Conservation (phyloP, 2,113 vertebrate species). For the Addax nasomaculatus region DNA sequence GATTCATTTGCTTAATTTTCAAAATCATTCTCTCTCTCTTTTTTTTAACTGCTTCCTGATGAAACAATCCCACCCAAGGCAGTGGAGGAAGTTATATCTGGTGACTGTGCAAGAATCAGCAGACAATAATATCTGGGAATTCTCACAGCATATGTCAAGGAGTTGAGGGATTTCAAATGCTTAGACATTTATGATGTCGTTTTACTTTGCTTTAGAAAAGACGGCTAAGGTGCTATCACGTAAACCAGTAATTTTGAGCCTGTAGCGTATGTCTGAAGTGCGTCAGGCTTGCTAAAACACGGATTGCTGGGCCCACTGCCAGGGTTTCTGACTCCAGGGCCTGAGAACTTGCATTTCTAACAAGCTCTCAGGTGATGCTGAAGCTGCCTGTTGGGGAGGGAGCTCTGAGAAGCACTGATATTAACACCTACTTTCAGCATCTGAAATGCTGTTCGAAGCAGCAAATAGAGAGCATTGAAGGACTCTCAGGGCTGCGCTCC, state of each 20-base stretch:
- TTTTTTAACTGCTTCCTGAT: neutral
- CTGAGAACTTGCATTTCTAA: neutral
- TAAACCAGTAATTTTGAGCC: neutral
- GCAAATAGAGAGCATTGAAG: neutral
- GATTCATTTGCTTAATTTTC: neutral
- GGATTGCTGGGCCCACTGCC: neutral
- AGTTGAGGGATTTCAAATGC: conserved; percentile 16
- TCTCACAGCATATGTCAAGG: neutral
- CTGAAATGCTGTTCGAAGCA: neutral
- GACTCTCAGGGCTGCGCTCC: neutral
- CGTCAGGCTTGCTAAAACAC: neutral
- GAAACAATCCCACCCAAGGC: neutral
- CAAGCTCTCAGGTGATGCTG: neutral
- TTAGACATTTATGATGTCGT: neutral
- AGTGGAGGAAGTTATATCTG: neutral
- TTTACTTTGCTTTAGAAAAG: conserved; percentile 23
- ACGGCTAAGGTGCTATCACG: neutral
- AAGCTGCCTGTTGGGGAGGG: neutral
- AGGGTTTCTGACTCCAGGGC: neutral
- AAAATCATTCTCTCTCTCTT: neutral
- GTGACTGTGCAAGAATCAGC: neutral
- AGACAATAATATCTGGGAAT: neutral
- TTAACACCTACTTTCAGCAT: neutral
- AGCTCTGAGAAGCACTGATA: neutral
- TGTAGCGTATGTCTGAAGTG: neutral